Base-by-base conservation (phyloP, 2,797 vertebrate genomes). In the Parauchenoglanis ngamensis region DNA sequence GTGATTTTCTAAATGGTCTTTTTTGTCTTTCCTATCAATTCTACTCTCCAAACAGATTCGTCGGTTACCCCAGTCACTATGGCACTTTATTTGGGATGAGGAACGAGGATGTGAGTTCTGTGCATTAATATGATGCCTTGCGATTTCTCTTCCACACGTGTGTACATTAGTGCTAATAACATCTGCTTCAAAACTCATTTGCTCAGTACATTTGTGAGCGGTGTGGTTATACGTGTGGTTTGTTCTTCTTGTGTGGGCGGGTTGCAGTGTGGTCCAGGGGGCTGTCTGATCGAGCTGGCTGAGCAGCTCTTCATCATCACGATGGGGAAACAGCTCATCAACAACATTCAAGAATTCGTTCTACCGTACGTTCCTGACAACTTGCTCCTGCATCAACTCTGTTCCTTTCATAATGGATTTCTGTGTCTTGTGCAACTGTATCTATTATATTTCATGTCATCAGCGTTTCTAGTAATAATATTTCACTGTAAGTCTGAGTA, bases 261-360 rank as follows among this genome's bases (percentile, higher is more conserved):
- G 0, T 89, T 92, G 54, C 94, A 97, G 96, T 96, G 96, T 28
- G 95, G 95, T 49, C 95, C 96, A 0, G 96, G 96, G 0, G 95
- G 96, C 15, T 97, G 96, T 88, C 94, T 96, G 59, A 96, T 96
- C 28, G 94, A 96, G 88, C 91, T 97, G 82, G 95, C 96, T 78
- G 94, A 96, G 87, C 95, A 96, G 49, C 96, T 96, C 61, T 97
- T 97, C 90, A 95, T 97, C 91, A 96, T 96, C 90, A 96, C 96
- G 96, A 96, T 96, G 85, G 96, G 96, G 68, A 96, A 96, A 89
- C 95, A 96, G 90, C 92, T 97, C 44, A 94, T 95, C 93, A 95
- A 95, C 94, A 96, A 96, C 67, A 13, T 96, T 70, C 95, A 97
- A 91, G 96, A 97, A 91, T 96, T 96, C 65, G 84, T 96, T 44